Evolutionary conservation across 2,113 vertebrate genomes (phyloP).

Genomic region (Cinclus cinclus): DNA sequence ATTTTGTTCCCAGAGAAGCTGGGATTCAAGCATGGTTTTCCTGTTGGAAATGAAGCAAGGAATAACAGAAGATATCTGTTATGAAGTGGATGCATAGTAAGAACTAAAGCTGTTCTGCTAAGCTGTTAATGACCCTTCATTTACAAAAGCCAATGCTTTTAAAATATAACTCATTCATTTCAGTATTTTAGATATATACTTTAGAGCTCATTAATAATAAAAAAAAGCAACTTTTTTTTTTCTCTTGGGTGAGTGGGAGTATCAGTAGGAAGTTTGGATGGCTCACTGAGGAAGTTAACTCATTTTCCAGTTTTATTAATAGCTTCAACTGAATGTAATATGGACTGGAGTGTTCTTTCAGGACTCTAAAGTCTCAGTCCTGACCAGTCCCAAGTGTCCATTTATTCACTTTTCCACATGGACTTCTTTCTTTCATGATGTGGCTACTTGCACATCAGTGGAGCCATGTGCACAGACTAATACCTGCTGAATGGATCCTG

Average conservation of each 20-base stretch:
- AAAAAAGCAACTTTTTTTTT: neutral
- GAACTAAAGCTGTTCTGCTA: neutral
- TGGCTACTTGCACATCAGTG: neutral
- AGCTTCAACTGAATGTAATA: neutral
- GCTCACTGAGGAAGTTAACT: neutral
- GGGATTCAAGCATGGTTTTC: neutral
- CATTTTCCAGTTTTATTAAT: neutral
- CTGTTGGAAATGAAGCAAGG: neutral
- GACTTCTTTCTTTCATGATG: neutral
- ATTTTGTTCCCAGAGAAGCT: neutral
- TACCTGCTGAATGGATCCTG: neutral
- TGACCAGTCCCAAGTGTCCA: neutral
- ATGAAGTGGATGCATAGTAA: neutral
- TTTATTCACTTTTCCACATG: neutral
- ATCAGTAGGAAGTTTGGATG: neutral
- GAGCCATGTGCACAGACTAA: neutral
- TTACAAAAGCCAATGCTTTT: neutral
- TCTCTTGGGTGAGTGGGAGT: neutral
- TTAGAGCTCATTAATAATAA: neutral
- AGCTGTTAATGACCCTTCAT: neutral
- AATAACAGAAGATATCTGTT: neutral
- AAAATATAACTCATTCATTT: neutral
- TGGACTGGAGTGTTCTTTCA: neutral
- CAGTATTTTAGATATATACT: neutral
- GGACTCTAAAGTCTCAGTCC: neutral